Base-by-base conservation (phyloP, 2,888 invertebrate species). In the Nomada goodeniana region DNA sequence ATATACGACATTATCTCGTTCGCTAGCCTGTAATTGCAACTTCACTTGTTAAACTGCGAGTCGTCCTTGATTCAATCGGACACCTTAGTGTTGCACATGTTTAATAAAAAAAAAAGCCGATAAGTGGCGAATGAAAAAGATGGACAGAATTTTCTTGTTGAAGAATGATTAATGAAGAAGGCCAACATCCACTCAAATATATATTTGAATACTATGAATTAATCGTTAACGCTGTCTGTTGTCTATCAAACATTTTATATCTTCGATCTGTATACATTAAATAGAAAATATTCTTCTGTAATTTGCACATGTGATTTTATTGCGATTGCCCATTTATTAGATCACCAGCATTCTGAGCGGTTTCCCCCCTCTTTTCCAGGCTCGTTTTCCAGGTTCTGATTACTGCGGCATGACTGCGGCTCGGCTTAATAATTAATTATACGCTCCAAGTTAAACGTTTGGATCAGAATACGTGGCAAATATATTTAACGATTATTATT, bases 231-330 rank as follows among this genome's bases (percentile, higher is more conserved):
- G 86, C 88, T 92, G 88, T 91, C 90, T 90, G 89, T 90, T 90
- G 90, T 90, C 91, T 92, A 90, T 91, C 84, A 85, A 90, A 90
- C 87, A 90, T 92, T 92, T 92, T 91, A 90, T 92, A 92, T 91
- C 89, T 91, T 88, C 89, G 86, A 86, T 90, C 90, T 91, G 89
- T 90, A 90, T 89, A 90, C 85, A 91, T 90, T 90, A 90, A 92
- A 91, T 91, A 92, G 88, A 91, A 91, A 90, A 91, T 92, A 92
- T 92, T 92, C 91, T 92, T 92, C 92, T 91, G 90, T 91, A 89
- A 83, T 53, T 42, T 42, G 36, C 47, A 61, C 9, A 23, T 71
- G 50, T 2, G 57, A 55, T 71, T 60, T 73, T 52, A 64, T 63
- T 53, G 3, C 11, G 9, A 68, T 67, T 23, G 18, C 26, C 59